These are phyloP conservation scores for Drosophila colorata DNA, from an alignment of 2,888 invertebrate species.

Conservation along the genomic window DNA sequence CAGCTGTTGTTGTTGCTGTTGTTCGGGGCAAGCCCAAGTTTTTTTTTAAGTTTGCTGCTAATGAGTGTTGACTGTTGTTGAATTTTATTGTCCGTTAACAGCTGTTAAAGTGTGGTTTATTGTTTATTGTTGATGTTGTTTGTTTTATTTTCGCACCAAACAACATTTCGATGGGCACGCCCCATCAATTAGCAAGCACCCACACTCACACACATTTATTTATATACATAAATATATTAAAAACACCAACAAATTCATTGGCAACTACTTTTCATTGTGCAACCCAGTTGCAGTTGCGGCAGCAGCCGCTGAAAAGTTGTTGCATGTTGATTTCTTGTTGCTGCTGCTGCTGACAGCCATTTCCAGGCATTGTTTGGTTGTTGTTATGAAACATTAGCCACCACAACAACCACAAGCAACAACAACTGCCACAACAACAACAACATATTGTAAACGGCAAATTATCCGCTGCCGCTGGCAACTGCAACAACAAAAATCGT, in stretches of 20 bases:
- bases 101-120: constrained; percentile 56
- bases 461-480: constrained; percentile 51
- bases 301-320: constrained; percentile 53
- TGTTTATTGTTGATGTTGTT: constrained; percentile 26
- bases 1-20: constrained; percentile 22
- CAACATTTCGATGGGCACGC: constrained; percentile 55
- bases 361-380: constrained; percentile 78
- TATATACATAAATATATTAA: constrained; percentile 1
- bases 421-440: constrained; percentile 31
- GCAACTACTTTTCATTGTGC: constrained; percentile 41
- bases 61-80: constrained; percentile 37
- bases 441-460: constrained; percentile 52
- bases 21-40: constrained; percentile 32
- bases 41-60: constrained; percentile 33
- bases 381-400: constrained; percentile 79
- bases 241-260: constrained; percentile 19
- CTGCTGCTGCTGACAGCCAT: constrained; percentile 62
- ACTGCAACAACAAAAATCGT: constrained; percentile 50
- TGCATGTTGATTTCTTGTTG: constrained; percentile 17
- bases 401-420: constrained; percentile 40
- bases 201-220: constrained; percentile 8
- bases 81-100: constrained; percentile 60
- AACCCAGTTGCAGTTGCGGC: constrained; percentile 22
- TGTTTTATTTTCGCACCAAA: constrained; percentile 61
- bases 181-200: constrained; percentile 64